Base-by-base conservation (phyloP, 2,113 vertebrate species). In the Archocentrus centrarchus region DNA sequence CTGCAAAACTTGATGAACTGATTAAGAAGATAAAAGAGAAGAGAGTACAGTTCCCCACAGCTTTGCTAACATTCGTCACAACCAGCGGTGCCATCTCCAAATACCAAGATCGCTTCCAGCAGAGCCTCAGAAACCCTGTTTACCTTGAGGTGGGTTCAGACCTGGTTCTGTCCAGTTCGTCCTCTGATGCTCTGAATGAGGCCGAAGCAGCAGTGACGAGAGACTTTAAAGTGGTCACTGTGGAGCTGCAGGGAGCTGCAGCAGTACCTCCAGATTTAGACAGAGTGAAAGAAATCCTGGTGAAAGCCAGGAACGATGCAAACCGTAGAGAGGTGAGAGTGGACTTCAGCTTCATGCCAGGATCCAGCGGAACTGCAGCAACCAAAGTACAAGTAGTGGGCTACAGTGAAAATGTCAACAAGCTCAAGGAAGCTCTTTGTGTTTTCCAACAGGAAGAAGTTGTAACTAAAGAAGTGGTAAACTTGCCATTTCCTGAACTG, bases 111-210 rank as follows among this genome's bases (percentile, higher is more conserved):
- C 77, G 75, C 18, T 94, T 95, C 39, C 57, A 81, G 64, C 81
- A 88, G 63, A 90, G 75, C 3, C 86, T 94, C 13, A 75, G 82
- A 58, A 84, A 84, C 58, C 91, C 92, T 2, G 92, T 95, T 58
- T 70, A 57, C 63, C 11, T 95, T 1, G 87, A 95, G 18, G 50
- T 37, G 2, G 4, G 17, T 7, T 84, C 75, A 6, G 82, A 92
- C 9, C 15, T 95, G 11, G 47, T 89, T 32, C 59, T 96, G 18
- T 85, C 82, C 22, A 93, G 95, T 83, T 61, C 93, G 80, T 94
- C 92, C 2, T 17, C 82, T 11, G 86, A 81, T 7, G 89, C 89
- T 4, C 85, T 96, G 32, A 81, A 93, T 6, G 90, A 94, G 37
- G 94, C 93, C 0, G 61, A 73, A 14, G 24, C 59, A 6, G 64